Evolutionary conservation across 2,888 invertebrate genomes (phyloP).

Genomic region (Dinocampus coccinellae): DNA sequence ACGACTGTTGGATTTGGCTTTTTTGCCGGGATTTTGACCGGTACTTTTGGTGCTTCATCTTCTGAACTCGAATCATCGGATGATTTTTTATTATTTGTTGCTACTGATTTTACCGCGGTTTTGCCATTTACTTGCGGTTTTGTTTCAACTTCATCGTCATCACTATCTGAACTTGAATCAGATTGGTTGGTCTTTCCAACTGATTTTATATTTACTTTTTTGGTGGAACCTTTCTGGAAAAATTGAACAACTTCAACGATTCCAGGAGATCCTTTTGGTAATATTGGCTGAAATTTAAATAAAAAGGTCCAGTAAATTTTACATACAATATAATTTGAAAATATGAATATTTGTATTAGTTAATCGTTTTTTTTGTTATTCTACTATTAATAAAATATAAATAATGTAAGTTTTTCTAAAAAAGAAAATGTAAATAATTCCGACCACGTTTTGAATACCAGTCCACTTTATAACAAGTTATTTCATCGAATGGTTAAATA

Average conservation of each 20-base stretch:
- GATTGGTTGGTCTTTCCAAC: constrained; percentile 59
- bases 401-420: no score
- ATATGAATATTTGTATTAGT: no score
- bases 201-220: constrained; percentile 68
- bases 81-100: constrained; percentile 50
- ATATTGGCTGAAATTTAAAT: constrained; percentile 75
- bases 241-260: constrained; percentile 75
- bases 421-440: constrained; percentile 15
- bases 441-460: constrained; percentile 16
- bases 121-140: constrained; percentile 55
- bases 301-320: no score
- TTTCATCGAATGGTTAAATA: no score
- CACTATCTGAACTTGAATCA: constrained; percentile 65
- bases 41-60: constrained; percentile 51
- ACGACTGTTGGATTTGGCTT: constrained; percentile 47
- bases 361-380: no score
- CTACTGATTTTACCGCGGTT: constrained; percentile 41
- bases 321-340: no score
- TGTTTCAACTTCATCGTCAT: constrained; percentile 55
- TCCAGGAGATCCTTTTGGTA: constrained; percentile 77
- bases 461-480: background rate
- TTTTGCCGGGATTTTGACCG: no score
- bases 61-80: constrained; percentile 58
- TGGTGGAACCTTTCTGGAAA: constrained; percentile 71
- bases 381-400: no score